Evolutionary conservation across 2,797 vertebrate genomes (phyloP), one percentile per base, ranked within the genome.

Genomic region (Malurus splendens): DNA sequence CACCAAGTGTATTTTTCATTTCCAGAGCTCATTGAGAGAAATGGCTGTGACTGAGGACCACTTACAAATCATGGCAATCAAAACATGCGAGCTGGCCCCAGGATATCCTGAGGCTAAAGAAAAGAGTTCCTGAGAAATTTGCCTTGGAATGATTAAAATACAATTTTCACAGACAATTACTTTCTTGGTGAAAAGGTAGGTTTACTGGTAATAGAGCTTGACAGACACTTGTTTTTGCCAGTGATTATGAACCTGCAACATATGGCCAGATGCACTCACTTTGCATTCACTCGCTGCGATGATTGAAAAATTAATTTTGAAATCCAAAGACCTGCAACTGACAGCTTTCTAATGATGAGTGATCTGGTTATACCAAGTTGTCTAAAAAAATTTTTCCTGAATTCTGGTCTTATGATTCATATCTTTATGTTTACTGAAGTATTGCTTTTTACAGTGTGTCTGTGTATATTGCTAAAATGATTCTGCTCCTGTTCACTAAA

Each of bases 241-340:
- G 39, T 74, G 72, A 65, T 82, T 48, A 61, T 33, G 39, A 90
- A 51, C 50, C 23, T 48, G 24, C 36, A 77, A 11, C 32, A 22
- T 41, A 54, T 41, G 68, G 47, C 30, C 52, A 60, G 67, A 16
- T 33, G 51, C 5, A 11, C 15, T 82, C 23, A 82, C 51, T 72
- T 82, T 57, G 18, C 25, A 59, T 42, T 91, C 24, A 47, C 17
- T 81, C 79, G 39, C 14, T 60, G 18, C 23, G 74, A 51, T 44
- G 73, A 86, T 55, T 54, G 36, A 79, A 79, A 83, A 61, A 81
- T 30, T 67, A 87, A 65, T 89, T 89, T 65, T 90, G 51, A 91
- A 84, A 70, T 66, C 17, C 9, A 73, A 90, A 82, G n/a, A 8
- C 18, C 39, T 66, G 41, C 5, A 70, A 39, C 20, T 42, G 51